Percentiles rank a stretch among this genome's conserved stretches.
phyloP scores from a whole-genome alignment of 2,113 vertebrate genomes.

The Xiphorhynchus elegans region DNA sequence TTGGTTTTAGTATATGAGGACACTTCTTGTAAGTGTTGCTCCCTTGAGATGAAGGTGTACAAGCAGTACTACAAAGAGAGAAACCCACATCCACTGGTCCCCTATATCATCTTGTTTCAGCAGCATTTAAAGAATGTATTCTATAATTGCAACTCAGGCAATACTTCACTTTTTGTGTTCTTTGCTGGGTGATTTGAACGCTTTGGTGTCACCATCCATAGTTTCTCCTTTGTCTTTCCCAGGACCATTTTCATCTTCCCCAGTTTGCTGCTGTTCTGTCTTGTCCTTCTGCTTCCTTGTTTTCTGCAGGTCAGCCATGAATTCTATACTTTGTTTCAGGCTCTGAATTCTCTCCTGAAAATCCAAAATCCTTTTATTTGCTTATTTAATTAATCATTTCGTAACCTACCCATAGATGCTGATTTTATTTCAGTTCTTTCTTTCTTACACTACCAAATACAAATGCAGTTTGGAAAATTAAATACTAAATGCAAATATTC shows the following conservation, averaged over 20 bases:
- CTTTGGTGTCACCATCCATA: constrained; percentile 77
- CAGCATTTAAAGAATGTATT: not conserved
- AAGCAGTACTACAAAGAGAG: not conserved
- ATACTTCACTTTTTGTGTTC: constrained; percentile 80
- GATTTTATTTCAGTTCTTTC: not conserved
- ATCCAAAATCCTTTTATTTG: not conserved
- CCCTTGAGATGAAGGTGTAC: not conserved
- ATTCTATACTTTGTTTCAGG: constrained; percentile 94
- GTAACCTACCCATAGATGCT: rapidly evolving
- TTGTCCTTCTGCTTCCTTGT: constrained; percentile 79
- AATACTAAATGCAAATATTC: not conserved
- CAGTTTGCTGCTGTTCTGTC: constrained; percentile 73
- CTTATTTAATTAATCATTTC: not conserved
- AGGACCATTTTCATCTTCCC: constrained; percentile 60
- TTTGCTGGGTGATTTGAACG: constrained; percentile 76
- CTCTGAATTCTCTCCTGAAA: constrained; percentile 92
- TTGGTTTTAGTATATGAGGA: not conserved
- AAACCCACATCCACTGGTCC: not conserved
- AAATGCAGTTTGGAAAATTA: not conserved
- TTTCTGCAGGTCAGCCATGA: constrained; percentile 92
- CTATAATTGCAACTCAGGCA: not conserved
- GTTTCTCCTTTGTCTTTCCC: constrained; percentile 74
- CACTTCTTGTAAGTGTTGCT: not conserved
- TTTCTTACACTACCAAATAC: not conserved
- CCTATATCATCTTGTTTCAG: not conserved